Evolutionary conservation across 2,888 invertebrate species (phyloP).

Genomic region (Limnephilus auricula): DNA sequence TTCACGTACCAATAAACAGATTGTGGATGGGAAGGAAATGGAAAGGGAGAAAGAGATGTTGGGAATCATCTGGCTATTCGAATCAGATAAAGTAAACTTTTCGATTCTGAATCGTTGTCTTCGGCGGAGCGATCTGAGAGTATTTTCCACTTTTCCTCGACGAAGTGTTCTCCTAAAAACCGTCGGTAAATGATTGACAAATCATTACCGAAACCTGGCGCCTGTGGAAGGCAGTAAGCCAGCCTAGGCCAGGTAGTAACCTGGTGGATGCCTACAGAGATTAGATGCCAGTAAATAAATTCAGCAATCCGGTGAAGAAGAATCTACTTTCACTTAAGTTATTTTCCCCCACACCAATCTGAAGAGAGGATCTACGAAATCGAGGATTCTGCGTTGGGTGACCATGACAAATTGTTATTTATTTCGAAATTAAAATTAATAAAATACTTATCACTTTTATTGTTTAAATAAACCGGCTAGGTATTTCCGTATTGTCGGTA

Average conservation of each 20-base stretch:
- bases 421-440: too few species aligned
- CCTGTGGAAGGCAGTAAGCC: background rate
- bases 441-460: too few species aligned
- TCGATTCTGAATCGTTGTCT: too few species aligned
- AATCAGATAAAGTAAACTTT: background rate
- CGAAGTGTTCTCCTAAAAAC: background rate
- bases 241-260: background rate
- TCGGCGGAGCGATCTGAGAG: too few species aligned
- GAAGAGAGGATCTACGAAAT: background rate
- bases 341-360: background rate
- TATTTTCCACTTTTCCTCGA: background rate
- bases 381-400: background rate
- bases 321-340: background rate
- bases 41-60: too few species aligned
- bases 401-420: background rate
- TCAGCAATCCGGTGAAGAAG: slow-evolving; percentile 7
- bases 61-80: too few species aligned
- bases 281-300: background rate
- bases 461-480: too few species aligned
- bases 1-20: too few species aligned
- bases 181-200: background rate
- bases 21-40: too few species aligned
- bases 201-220: background rate
- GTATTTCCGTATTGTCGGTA: too few species aligned
- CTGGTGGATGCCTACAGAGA: background rate